Percentiles rank a stretch among this genome's conserved stretches.
Conservation (phyloP, 2,113 vertebrate species). For the Glaucomys volans region DNA sequence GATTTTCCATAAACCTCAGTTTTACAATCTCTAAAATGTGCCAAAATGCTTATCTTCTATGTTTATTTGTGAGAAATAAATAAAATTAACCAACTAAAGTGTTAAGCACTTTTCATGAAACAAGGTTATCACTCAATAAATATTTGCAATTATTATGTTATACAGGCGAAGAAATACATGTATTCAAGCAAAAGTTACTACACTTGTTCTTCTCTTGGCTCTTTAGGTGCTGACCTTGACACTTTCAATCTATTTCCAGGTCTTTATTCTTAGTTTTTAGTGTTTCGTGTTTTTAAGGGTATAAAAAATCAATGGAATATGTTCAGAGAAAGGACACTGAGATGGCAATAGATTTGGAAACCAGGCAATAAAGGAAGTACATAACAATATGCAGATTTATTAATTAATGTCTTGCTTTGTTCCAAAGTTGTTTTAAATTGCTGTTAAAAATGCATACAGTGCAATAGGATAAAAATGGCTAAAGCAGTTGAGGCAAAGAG, state of each 20-base stretch:
- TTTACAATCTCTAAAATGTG: neutral
- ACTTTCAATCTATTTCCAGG: neutral
- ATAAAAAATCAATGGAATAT: constrained; percentile 13
- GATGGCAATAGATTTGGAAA: neutral
- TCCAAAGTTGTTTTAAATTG: constrained; percentile 52
- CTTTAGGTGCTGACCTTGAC: neutral
- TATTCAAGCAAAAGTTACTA: neutral
- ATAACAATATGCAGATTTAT: constrained; percentile 63
- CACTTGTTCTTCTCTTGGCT: neutral
- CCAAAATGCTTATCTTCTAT: neutral
- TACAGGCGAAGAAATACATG: neutral
- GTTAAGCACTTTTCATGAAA: neutral
- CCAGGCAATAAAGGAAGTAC: neutral
- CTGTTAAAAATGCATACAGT: constrained; percentile 5
- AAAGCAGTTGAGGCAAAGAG: neutral
- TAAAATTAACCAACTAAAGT: neutral
- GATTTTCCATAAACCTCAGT: neutral
- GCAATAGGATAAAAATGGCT: constrained; percentile 50
- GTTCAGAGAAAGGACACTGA: neutral
- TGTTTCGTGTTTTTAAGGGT: constrained; percentile 8
- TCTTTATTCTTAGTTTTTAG: neutral
- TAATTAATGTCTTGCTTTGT: constrained; percentile 48
- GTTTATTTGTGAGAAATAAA: constrained; percentile 19
- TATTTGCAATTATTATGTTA: neutral
- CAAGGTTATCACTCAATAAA: neutral